Evolutionary conservation across 2,888 invertebrate genomes (phyloP), one percentile per base, ranked within the genome.

Genomic region (Apotomis turbidana): DNA sequence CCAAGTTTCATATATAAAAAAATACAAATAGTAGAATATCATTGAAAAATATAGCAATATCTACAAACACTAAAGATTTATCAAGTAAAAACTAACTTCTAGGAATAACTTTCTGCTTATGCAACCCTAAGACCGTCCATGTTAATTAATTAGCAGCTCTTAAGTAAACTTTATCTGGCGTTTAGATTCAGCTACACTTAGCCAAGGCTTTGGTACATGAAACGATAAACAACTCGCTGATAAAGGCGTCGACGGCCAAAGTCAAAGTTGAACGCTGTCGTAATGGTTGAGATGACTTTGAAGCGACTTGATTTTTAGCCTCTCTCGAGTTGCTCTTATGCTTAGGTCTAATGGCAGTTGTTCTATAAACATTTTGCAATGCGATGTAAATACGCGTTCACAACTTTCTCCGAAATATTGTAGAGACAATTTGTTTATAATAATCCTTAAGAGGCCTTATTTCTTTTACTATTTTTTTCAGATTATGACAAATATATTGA

Each of bases 231-330:
- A 27, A 49, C 38, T 52, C 41, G 36, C 52, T 38, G 71, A 61
- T 71, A 67, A 54, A 55, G 9, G n/a, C n/a, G 8, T 41, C 12
- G 27, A 4, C 55, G 4, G n/a, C 38, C 61, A 71, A 67, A 71
- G 71, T 71, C 67, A 71, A 57, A 67, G 71, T 61, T 67, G 67
- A 71, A 71, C 13, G 71, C 27, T n/a, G 44, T 38, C 15, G 59
- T 70, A 36, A 66, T 66, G 15, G 66, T 5, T 12, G 60, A 49
- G 60, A 71, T 46, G 60, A 49, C 66, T 60, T 66, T 60, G 46
- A 59, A 38, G 38, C 27, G 41, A 36, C 10, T 54, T 41, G 51
- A 12, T 49, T 49, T 49, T 5, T 27, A 6, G 8, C 44, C 12
- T 41, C 13, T 44, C 10, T 15, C 41, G 41, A 63, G 52, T 54